Base-by-base conservation (phyloP, 2,113 vertebrate species). In the Alethe castanea region DNA sequence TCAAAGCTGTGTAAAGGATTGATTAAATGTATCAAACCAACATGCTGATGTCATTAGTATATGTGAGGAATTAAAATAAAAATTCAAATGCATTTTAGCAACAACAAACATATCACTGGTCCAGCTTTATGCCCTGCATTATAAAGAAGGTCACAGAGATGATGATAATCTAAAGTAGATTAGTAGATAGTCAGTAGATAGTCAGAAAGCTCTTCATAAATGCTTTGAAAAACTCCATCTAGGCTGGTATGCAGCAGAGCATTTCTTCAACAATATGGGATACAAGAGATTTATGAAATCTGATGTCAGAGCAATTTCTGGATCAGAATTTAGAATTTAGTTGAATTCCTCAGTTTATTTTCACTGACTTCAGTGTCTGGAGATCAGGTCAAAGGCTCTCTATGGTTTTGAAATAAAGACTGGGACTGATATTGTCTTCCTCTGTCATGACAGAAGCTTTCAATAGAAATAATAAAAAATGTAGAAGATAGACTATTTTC, bases 71-170 rank as follows among this genome's bases (percentile, higher is more conserved):
- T 45, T 90, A 2, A 83, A 44, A 71, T 53, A 66, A 10, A 22
- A 62, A 25, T 67, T 81, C 12, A 90, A 69, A 77, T 38, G 54
- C 2, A 36, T 52, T 85, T 81, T 60, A 78, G 15, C 22, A 47
- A 28, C 8, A 77, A n/a, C 71, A 10, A 53, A 57, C 1, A 1
- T 40, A n/a, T 23, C 3, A 3, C 7, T 42, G 14, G 1, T 33
- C n/a, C 35, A 90, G 14, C 5, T 81, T 90, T 69, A 36, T 77
- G 33, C 36, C 9, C 20, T 66, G 4, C 4, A 1, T 36, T 33
- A 22, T 50, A 48, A 6, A 84, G 29, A 78, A 86, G 19, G 5
- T 59, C 60, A 59, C 7, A 69, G 12, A 57, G 5, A 48, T 48
- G 3, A 17, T 45, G 19, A 45, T n/a, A 59, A 62, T 16, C 23